Evolutionary conservation across 2,113 vertebrate genomes (phyloP).

Genomic region (Nycticryphes semicollaris): DNA sequence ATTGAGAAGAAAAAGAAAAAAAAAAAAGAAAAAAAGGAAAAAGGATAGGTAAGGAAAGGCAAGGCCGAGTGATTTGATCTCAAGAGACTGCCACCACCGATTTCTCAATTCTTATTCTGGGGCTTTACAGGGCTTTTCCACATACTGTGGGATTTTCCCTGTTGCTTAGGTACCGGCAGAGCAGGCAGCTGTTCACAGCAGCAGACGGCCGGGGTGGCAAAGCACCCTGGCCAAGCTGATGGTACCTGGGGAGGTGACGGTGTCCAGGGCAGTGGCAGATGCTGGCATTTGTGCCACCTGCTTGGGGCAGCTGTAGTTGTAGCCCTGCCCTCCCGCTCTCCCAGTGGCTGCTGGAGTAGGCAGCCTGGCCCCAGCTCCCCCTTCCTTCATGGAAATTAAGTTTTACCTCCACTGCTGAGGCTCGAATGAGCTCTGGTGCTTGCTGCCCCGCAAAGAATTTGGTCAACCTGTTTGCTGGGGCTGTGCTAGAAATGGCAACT

Average conservation of each 20-base stretch:
- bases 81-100: background rate
- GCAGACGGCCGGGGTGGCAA: background rate
- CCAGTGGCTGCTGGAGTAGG: background rate
- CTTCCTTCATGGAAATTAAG: background rate
- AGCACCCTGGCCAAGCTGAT: background rate
- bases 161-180: background rate
- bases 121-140: background rate
- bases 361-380: background rate
- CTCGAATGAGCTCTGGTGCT: background rate
- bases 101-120: background rate
- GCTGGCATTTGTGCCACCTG: background rate
- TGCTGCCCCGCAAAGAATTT: background rate
- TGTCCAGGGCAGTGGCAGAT: background rate
- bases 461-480: background rate
- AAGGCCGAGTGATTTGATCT: fast-evolving
- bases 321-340: background rate
- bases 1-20: background rate
- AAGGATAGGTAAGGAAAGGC: background rate
- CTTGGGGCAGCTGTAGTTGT: background rate
- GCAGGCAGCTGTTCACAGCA: background rate
- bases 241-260: background rate
- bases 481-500: background rate
- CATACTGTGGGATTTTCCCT: background rate
- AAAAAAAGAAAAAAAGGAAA: background rate
- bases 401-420: background rate